Evolutionary conservation across 2,113 vertebrate species (phyloP).

Genomic region (Ondatra zibethicus): DNA sequence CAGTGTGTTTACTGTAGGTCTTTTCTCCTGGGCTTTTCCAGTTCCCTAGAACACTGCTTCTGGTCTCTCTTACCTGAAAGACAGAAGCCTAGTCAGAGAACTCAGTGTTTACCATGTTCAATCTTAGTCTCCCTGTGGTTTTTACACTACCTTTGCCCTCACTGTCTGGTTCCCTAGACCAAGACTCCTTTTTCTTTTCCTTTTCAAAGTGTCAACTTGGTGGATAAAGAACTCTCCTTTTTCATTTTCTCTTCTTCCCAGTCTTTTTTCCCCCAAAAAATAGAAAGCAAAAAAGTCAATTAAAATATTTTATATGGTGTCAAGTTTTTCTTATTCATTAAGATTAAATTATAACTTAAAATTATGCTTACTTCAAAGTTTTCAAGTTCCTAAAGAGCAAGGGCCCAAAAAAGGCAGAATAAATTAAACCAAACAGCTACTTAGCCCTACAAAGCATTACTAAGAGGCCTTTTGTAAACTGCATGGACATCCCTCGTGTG

Average conservation of each 20-base stretch:
- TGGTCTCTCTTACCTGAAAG: background rate
- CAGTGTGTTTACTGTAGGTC: background rate
- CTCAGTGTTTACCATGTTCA: background rate
- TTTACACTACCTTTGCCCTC: background rate
- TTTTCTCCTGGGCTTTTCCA: background rate
- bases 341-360: slow-evolving; percentile 36
- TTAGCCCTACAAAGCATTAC: background rate
- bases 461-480: slow-evolving; percentile 52
- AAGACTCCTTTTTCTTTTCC: background rate
- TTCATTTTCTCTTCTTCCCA: background rate
- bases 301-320: slow-evolving; percentile 29
- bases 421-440: slow-evolving; percentile 35
- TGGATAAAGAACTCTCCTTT: background rate
- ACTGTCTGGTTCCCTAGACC: background rate
- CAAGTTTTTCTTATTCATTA: slow-evolving; percentile 33
- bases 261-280: slow-evolving; percentile 23
- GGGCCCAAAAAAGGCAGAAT: slow-evolving; percentile 38
- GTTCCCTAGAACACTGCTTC: background rate
- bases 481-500: background rate
- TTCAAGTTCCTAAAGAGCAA: slow-evolving; percentile 7
- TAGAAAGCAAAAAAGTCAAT: slow-evolving; percentile 28
- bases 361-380: background rate
- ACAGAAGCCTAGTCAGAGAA: background rate
- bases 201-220: slow-evolving; percentile 24
- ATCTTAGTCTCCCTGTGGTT: background rate